phyloP scores from a whole-genome alignment of 1,140 invertebrate species.

The Coptotermes formosanus region DNA sequence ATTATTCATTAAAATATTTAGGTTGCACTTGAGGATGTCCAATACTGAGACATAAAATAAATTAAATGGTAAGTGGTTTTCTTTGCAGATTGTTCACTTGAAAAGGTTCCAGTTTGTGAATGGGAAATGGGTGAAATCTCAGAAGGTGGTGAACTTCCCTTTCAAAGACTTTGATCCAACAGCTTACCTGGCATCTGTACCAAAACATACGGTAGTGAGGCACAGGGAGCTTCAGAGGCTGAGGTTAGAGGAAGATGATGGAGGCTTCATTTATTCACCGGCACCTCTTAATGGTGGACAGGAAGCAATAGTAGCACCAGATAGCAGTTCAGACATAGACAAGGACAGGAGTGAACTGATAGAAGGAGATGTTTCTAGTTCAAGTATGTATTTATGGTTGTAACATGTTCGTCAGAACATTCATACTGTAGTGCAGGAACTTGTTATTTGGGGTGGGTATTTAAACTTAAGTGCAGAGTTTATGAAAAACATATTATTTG shows the following conservation, averaged over 20 bases:
- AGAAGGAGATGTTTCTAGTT: neutral
- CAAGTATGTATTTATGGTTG: neutral
- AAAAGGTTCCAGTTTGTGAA: slow-evolving; percentile 88
- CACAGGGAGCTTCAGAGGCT: slow-evolving; percentile 45
- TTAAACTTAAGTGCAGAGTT: too few relatives aligned
- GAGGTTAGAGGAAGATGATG: neutral
- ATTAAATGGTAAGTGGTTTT: neutral
- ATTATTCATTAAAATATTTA: too few relatives aligned
- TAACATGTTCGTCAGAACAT: too few relatives aligned
- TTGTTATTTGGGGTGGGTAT: too few relatives aligned
- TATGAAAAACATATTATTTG: too few relatives aligned
- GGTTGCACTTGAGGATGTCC: too few relatives aligned
- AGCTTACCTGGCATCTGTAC: slow-evolving; percentile 72
- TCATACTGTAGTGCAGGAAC: too few relatives aligned
- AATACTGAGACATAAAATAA: too few relatives aligned
- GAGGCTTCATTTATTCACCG: neutral
- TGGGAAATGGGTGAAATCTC: slow-evolving; percentile 89
- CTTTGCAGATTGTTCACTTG: slow-evolving; percentile 77
- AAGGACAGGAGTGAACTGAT: neutral
- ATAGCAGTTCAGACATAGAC: neutral
- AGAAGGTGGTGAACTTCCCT: slow-evolving; percentile 87
- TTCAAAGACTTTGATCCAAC: slow-evolving; percentile 80
- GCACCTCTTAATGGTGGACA: neutral
- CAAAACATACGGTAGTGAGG: slow-evolving; percentile 67
- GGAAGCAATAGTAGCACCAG: neutral